A percentile compares a stretch with the other conserved stretches of the same genome.
These are phyloP conservation scores for Intellagama lesueurii DNA, from an alignment of 2,797 vertebrate species.

Conservation along the genomic window DNA sequence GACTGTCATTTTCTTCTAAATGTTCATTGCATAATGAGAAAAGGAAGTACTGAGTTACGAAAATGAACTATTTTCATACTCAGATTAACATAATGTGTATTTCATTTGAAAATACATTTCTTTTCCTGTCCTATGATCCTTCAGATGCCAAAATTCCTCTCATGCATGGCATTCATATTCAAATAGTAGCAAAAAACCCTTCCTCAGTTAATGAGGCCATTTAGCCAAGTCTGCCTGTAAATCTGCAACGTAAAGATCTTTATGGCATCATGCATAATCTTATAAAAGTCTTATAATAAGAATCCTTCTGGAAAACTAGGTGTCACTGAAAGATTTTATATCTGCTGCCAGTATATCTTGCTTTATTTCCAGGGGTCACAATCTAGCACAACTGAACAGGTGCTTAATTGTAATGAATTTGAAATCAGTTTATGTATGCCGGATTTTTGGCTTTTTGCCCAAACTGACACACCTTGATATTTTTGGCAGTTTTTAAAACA, in stretches of 20 bases:
- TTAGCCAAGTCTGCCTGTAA: conserved; percentile 1
- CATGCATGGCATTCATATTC: too few species aligned
- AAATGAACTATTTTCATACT: not conserved
- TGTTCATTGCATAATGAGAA: not conserved
- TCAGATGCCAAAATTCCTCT: too few species aligned
- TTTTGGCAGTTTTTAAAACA: not conserved
- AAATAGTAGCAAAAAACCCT: not conserved
- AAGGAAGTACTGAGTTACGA: not conserved
- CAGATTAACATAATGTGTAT: conserved; percentile 6
- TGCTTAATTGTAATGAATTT: not conserved
- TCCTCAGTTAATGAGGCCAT: not conserved
- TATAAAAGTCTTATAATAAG: not conserved
- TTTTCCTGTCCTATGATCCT: too few species aligned
- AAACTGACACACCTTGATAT: not conserved
- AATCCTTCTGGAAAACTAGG: not conserved
- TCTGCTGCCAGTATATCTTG: too few species aligned
- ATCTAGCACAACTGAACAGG: not conserved
- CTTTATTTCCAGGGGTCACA: too few species aligned
- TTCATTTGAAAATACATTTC: not conserved
- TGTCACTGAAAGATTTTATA: not conserved
- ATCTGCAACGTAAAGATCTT: not conserved
- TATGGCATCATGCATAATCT: not conserved
- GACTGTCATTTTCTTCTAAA: not conserved
- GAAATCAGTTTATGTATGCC: not conserved
- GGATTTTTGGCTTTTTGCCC: not conserved